Evolutionary conservation across 2,797 vertebrate genomes (phyloP).

Genomic region (Gymnothorax reevesii): DNA sequence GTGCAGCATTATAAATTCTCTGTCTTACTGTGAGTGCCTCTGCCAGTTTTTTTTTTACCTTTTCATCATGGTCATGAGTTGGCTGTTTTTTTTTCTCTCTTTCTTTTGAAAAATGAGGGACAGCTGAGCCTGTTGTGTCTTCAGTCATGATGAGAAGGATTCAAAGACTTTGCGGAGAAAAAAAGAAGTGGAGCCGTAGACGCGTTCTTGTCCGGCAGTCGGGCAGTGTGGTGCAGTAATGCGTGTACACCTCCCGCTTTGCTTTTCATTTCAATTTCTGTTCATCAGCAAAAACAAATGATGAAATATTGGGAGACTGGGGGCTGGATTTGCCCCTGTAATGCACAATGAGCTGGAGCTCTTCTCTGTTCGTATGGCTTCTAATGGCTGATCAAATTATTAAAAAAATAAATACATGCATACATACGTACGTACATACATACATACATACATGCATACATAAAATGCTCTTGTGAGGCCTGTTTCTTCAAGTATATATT

Average conservation of each 20-base stretch:
- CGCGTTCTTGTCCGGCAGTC: not conserved
- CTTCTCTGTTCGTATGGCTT: not conserved
- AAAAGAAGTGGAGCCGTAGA: not conserved
- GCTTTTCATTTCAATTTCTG: slow-evolving; percentile 8
- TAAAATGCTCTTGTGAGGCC: not conserved
- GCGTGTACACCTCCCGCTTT: not conserved
- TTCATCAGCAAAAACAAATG: not conserved
- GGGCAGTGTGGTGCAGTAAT: not conserved
- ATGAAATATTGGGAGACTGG: not conserved
- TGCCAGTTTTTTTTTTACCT: not conserved
- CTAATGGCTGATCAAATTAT: not conserved
- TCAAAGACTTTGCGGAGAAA: not conserved
- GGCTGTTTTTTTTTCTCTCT: not conserved
- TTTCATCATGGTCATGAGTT: slow-evolving; percentile 5
- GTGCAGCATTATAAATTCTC: slow-evolving; percentile 8
- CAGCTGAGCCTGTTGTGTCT: not conserved
- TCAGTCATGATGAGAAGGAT: not conserved
- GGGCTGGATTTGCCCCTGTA: not conserved
- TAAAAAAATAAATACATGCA: not conserved
- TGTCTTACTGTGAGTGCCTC: not conserved
- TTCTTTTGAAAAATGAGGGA: slow-evolving; percentile 3
- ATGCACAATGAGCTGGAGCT: not conserved
- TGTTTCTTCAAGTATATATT: not conserved
- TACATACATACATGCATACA: no score
- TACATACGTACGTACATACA: not conserved